These are phyloP conservation scores for Euplexia lucipara DNA, from an alignment of 2,888 invertebrate genomes.

Conservation along the genomic window DNA sequence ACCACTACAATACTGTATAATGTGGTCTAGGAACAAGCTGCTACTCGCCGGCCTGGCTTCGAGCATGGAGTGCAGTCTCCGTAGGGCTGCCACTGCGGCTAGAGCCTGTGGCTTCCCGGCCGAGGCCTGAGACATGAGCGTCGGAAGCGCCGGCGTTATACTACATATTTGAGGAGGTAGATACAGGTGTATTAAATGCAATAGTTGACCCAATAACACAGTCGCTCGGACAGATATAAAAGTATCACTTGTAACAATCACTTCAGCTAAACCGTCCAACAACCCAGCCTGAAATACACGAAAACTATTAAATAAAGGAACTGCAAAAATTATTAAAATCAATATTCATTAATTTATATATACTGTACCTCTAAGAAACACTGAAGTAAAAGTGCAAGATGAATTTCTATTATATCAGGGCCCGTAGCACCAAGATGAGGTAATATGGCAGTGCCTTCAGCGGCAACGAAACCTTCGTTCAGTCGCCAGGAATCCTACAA, in stretches of 20 bases:
- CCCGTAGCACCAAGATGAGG: conserved; percentile 96
- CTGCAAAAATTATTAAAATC: background rate
- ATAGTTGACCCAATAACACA: conserved; percentile 96
- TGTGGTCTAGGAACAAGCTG: conserved; percentile 95
- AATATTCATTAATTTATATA: background rate
- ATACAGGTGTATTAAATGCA: conserved; percentile 96
- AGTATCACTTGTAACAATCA: conserved; percentile 96
- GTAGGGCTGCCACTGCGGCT: conserved; percentile 95
- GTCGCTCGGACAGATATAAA: conserved; percentile 98
- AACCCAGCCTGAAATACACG: conserved; percentile 92
- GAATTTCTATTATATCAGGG: conserved; percentile 97
- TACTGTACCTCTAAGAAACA: conserved; percentile 94
- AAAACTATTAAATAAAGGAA: background rate
- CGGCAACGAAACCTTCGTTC: conserved; percentile 98
- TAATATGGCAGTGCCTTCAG: conserved; percentile 96
- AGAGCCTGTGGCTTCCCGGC: conserved; percentile 95
- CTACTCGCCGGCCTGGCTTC: conserved; percentile 95
- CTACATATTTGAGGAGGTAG: conserved; percentile 97
- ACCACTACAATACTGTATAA: conserved; percentile 92
- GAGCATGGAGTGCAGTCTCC: conserved; percentile 95
- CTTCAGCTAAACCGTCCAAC: conserved; percentile 97
- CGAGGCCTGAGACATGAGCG: conserved; percentile 95
- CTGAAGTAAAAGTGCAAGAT: conserved; percentile 96
- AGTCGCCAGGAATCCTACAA: conserved; percentile 95
- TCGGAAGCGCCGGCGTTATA: conserved; percentile 93